These are phyloP conservation scores for Eonycteris spelaea DNA, from an alignment of 2,113 vertebrate genomes.

Conservation along the genomic window DNA sequence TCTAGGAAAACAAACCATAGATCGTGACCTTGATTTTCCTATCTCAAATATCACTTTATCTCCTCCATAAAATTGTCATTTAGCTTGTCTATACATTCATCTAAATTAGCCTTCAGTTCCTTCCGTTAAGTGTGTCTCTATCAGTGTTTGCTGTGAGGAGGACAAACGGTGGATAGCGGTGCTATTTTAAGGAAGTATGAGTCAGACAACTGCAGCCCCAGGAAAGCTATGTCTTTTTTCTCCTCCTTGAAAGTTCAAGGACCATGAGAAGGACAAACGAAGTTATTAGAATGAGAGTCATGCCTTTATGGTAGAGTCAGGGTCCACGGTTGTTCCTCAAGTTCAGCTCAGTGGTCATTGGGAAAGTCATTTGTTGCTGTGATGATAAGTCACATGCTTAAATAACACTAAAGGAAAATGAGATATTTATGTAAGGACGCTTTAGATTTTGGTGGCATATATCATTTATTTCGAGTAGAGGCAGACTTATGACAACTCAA, in stretches of 20 bases:
- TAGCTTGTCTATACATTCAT: slow-evolving; percentile 62
- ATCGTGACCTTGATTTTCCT: slow-evolving; percentile 40
- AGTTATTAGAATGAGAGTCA: background rate
- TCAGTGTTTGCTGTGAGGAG: slow-evolving; percentile 47
- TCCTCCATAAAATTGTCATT: slow-evolving; percentile 47
- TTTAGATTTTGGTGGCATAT: slow-evolving; percentile 1
- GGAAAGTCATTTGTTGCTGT: background rate
- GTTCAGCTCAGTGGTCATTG: background rate
- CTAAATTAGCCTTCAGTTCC: slow-evolving; percentile 54
- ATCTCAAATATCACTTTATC: slow-evolving; percentile 32
- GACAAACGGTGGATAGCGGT: background rate
- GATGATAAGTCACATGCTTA: background rate
- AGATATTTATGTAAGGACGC: background rate
- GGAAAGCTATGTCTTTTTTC: slow-evolving; percentile 21
- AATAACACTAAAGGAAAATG: background rate
- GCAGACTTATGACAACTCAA: background rate
- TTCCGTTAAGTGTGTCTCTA: slow-evolving; percentile 50
- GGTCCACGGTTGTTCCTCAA: background rate
- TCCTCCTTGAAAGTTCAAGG: slow-evolving; percentile 33
- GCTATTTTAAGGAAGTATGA: slow-evolving; percentile 65
- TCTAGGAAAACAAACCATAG: background rate
- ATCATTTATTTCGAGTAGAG: background rate
- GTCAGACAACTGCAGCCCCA: background rate
- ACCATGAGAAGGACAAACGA: slow-evolving; percentile 32
- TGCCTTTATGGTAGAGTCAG: background rate